Base-by-base conservation (phyloP, 2,888 invertebrate genomes). In the Ichneumoninae sp. region DNA sequence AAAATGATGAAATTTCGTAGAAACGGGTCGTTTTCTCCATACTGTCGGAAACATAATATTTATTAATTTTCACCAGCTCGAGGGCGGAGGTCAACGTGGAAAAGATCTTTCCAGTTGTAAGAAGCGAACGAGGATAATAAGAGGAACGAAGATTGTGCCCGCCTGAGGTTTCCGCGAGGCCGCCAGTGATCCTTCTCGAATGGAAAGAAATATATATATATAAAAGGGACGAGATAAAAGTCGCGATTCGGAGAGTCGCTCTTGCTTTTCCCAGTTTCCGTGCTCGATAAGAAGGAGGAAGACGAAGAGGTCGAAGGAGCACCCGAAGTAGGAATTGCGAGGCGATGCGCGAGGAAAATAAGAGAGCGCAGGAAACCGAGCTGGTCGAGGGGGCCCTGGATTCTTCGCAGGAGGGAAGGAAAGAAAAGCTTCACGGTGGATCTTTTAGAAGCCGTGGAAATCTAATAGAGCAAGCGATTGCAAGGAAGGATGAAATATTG, bases 401-500 rank as follows among this genome's bases (percentile, higher is more conserved):
- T 69, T 44, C 71, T 81, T 68, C 22, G 81, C 83, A 47, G 33
- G 69, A 54, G 40, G 63, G 36, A 50, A 16, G 52, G 57, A 26
- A 57, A 63, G 57, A 52, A 69, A 60, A 26, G 52, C 57, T 33
- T 47, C 65, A 75, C 75, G 76, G 66, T 80, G 82, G 79, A 86
- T 88, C 90, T 86, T 83, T 86, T 87, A 83, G 89, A 90, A 90
- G 83, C 88, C 89, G 88, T 89, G 88, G 88, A 91, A 92, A 92
- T 92, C 91, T 92, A 91, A 92, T 92, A 92, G 89, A 91, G 90
- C 88, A 57, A 66, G 75, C 65, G 50, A 82, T 73, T 50, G 87
- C 88, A 86, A 89, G 88, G 88, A 87, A 87, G 87, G 89, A 90
- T 92, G 91, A 91, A 89, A 91, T 90, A 92, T 91, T 90, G 91